Evolutionary conservation across 2,113 vertebrate species (phyloP).

Genomic region (Erythrolamprus reginae): DNA sequence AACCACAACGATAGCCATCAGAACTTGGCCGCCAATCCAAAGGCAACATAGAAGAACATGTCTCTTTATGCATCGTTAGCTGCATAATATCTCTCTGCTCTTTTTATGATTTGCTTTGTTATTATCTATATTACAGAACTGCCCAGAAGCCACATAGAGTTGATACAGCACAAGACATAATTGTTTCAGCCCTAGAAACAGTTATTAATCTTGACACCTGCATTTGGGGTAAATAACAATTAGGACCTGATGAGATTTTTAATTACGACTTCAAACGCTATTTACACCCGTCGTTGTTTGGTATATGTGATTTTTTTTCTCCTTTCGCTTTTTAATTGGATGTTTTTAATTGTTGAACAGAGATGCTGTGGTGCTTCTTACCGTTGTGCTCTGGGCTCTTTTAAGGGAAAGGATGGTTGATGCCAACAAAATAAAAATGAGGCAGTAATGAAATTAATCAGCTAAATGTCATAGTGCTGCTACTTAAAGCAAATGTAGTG

Average conservation of each 20-base stretch:
- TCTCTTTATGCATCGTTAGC: slow-evolving; percentile 2
- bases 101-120: slow-evolving; percentile 27
- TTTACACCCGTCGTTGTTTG: not conserved
- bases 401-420: not conserved
- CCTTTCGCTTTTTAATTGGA: not conserved
- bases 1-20: slow-evolving; percentile 23
- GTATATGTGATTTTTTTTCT: not conserved
- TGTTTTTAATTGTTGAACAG: not conserved
- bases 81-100: slow-evolving; percentile 16
- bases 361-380: not conserved
- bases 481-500: not conserved
- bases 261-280: not conserved
- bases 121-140: not conserved
- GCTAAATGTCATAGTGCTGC: not conserved
- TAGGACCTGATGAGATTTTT: slow-evolving; percentile 14
- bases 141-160: not conserved
- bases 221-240: not conserved
- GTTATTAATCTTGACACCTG: not conserved
- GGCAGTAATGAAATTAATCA: not conserved
- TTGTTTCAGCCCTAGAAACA: slow-evolving; percentile 1
- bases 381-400: not conserved
- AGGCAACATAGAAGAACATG: not conserved
- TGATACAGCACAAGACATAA: not conserved
- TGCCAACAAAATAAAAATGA: not conserved
- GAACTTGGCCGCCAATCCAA: not conserved